Base-by-base conservation (phyloP, 2,888 invertebrate species). In the Patella depressa region DNA sequence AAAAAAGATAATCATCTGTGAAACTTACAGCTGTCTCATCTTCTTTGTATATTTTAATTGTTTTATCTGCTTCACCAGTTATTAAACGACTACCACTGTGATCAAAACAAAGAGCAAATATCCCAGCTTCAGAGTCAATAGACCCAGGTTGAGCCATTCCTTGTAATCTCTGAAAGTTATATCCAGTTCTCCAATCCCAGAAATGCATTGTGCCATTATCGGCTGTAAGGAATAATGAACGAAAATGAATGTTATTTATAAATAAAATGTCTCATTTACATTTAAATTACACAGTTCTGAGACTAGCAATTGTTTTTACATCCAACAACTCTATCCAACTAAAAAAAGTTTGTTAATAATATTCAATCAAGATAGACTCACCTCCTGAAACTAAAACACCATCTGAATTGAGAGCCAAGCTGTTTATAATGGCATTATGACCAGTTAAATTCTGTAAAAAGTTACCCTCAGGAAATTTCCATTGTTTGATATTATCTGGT, bases 181-280 rank as follows among this genome's bases (percentile, higher is more conserved):
- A 99, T 0, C 99, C 99, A 0, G 98, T 98, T 88, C 97, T 94
- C 99, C 99, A 99, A 91, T 99, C 99, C 99, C 99, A 99, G 88
- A 97, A 96, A 91, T 96, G 95, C 94, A 99, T 94, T 0, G 98
- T 97, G 0, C 99, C 99, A 90, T 99, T 99, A 91, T 99, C 99
- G 34, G 97, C 93, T 92, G 77, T 45, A 84, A 78, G 53, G 15
- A 53, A 24, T 54, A 53, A 45, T 45, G 5, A 45, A 45, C 45
- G 5, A 45, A 45, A 45, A 45, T 45, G 45, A 45, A 7, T 34
- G 34, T 45, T 45, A 45, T 9, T 7, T 45, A 5, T 45, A 45
- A 45, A 45, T 9, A 45, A 45, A 7, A 45, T 9, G 45, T 9
- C 45, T 45, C 45, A 7, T 45, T 9, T 45, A 1, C 45, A 45